Percentiles rank a stretch among this genome's conserved stretches.
phyloP scores from a whole-genome alignment of 2,888 invertebrate genomes.

The Caenorhabditis afra region DNA sequence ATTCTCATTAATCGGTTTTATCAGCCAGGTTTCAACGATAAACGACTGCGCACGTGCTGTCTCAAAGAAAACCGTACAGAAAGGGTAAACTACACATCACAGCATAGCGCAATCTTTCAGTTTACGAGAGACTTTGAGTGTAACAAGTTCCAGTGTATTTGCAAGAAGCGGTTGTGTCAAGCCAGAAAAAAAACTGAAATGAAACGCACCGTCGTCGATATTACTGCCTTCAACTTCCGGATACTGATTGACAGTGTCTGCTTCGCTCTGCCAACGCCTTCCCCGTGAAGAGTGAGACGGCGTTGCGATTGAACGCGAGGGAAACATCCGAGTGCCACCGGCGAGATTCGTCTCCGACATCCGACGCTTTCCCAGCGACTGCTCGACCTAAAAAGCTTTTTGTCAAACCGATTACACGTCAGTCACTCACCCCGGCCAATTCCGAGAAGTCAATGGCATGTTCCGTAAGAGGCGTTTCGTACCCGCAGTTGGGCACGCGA shows the following conservation, averaged over 20 bases:
- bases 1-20: neutral
- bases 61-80: neutral
- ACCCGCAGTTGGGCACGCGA: slow-evolving; percentile 86
- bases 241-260: slow-evolving; percentile 78
- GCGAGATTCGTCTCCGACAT: slow-evolving; percentile 80
- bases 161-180: neutral
- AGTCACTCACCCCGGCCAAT: slow-evolving; percentile 62
- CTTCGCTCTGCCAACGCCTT: slow-evolving; percentile 79
- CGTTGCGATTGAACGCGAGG: slow-evolving; percentile 55
- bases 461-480: slow-evolving; percentile 95
- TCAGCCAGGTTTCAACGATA: too few relatives aligned
- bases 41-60: neutral
- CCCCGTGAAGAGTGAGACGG: slow-evolving; percentile 63
- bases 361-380: slow-evolving; percentile 71
- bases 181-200: neutral
- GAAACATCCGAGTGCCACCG: slow-evolving; percentile 58
- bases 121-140: too few relatives aligned
- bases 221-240: slow-evolving; percentile 80
- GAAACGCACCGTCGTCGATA: slow-evolving; percentile 73
- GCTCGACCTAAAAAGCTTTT: slow-evolving; percentile 59
- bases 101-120: too few relatives aligned
- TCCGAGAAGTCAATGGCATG: slow-evolving; percentile 76
- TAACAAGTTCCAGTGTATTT: too few relatives aligned
- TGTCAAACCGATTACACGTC: neutral
- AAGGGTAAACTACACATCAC: too few relatives aligned